Evolutionary conservation across 1,140 invertebrate genomes (phyloP).

Genomic region (Sycophaga agraensis): DNA sequence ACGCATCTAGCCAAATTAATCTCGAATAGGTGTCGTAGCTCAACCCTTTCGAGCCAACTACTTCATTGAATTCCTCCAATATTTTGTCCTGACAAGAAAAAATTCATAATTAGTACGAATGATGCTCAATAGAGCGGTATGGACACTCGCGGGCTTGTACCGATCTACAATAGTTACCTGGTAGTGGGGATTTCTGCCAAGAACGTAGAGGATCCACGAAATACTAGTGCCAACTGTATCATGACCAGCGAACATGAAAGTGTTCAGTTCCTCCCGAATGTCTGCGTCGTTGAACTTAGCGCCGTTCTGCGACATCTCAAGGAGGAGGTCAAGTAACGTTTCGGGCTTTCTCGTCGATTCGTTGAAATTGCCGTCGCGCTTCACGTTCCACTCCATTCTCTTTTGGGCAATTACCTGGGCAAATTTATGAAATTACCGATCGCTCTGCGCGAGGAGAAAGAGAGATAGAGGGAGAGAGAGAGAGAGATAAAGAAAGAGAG

Average conservation of each 20-base stretch:
- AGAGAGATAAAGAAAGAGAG: too few relatives aligned
- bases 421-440: too few relatives aligned
- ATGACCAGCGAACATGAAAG: slow-evolving; percentile 71
- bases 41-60: slow-evolving; percentile 46
- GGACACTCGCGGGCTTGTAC: too few relatives aligned
- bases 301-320: slow-evolving; percentile 53
- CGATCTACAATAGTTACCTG: slow-evolving; percentile 48
- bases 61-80: slow-evolving; percentile 58
- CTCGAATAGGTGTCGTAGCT: slow-evolving; percentile 55
- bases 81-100: slow-evolving; percentile 55
- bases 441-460: too few relatives aligned
- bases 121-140: too few relatives aligned
- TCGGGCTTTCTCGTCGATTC: slow-evolving; percentile 47
- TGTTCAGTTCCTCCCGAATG: slow-evolving; percentile 66
- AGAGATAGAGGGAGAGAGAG: too few relatives aligned
- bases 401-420: slow-evolving; percentile 56
- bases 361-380: slow-evolving; percentile 34
- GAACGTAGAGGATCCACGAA: slow-evolving; percentile 58
- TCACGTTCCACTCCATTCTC: slow-evolving; percentile 41
- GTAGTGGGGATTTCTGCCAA: slow-evolving; percentile 58
- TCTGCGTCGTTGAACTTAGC: slow-evolving; percentile 45
- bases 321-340: slow-evolving; percentile 67
- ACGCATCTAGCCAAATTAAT: slow-evolving; percentile 59
- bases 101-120: too few relatives aligned
- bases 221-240: slow-evolving; percentile 62